These are phyloP conservation scores for Sarcoramphus papa DNA, from an alignment of 2,797 vertebrate genomes.

Conservation along the genomic window DNA sequence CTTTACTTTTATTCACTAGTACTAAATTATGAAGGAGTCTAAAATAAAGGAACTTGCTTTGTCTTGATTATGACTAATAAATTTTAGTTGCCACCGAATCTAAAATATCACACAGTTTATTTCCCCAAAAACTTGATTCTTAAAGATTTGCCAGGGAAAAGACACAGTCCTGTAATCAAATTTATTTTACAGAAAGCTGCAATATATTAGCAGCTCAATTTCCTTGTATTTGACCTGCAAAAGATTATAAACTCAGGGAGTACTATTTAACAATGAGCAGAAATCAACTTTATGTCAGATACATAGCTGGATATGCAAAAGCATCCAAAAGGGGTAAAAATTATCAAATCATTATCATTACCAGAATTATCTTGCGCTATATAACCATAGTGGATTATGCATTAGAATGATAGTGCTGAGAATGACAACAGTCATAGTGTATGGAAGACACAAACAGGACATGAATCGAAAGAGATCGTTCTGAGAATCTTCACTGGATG, in stretches of 20 bases:
- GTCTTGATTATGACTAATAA: neutral
- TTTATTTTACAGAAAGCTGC: neutral
- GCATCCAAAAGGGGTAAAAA: neutral
- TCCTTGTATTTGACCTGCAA: neutral
- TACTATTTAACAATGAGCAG: neutral
- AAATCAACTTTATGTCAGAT: neutral
- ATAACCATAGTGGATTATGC: neutral
- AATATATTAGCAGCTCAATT: neutral
- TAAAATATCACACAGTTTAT: neutral
- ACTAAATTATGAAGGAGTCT: neutral
- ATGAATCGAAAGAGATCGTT: neutral
- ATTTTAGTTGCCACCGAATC: neutral
- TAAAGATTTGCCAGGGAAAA: neutral
- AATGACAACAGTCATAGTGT: conserved; percentile 13
- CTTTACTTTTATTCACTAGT: neutral
- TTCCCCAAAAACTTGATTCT: neutral
- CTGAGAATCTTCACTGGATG: neutral
- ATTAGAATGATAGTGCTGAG: conserved; percentile 9
- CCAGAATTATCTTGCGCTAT: neutral
- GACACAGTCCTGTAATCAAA: neutral
- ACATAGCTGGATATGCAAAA: conserved; percentile 13
- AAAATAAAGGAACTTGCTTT: neutral
- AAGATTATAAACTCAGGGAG: neutral
- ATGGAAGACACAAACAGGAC: conserved; percentile 20
- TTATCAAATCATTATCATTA: neutral